Conservation (phyloP, 2,888 invertebrate genomes). For the Ophonus ardosiacus region DNA sequence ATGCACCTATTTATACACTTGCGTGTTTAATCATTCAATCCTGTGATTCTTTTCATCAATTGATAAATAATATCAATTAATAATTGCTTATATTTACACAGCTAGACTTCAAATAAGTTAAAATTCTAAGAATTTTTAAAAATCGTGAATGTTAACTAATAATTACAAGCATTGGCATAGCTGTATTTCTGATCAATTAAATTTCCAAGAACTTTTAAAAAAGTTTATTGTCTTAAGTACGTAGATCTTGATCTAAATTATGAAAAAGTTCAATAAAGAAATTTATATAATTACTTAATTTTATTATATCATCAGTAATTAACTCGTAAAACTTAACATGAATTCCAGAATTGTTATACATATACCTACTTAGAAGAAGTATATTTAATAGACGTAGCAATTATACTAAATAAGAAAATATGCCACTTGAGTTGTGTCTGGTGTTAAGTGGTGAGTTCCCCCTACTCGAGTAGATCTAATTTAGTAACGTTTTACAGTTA, state of each 20-base stretch:
- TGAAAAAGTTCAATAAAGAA: not conserved
- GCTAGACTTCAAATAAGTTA: not conserved
- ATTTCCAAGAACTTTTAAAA: not conserved
- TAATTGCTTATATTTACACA: not conserved
- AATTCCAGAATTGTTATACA: too few species aligned
- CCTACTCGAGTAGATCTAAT: conserved; percentile 9
- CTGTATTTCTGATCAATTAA: not conserved
- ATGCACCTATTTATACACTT: conserved; percentile 17
- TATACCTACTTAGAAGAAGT: too few species aligned
- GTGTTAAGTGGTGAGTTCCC: conserved; percentile 39
- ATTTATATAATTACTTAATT: not conserved
- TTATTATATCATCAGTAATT: not conserved
- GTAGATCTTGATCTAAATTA: too few species aligned
- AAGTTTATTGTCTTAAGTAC: too few species aligned
- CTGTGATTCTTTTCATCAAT: not conserved
- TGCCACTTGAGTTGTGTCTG: conserved; percentile 5
- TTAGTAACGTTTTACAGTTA: conserved; percentile 52
- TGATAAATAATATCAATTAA: not conserved
- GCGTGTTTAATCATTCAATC: conserved; percentile 9
- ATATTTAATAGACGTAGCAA: not conserved
- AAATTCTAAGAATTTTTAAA: not conserved
- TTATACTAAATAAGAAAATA: conserved; percentile 28
- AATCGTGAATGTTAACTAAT: not conserved
- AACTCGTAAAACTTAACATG: not conserved
- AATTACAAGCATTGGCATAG: not conserved